Evolutionary conservation across 2,113 vertebrate genomes (phyloP).

Genomic region (Cavia porcellus): DNA sequence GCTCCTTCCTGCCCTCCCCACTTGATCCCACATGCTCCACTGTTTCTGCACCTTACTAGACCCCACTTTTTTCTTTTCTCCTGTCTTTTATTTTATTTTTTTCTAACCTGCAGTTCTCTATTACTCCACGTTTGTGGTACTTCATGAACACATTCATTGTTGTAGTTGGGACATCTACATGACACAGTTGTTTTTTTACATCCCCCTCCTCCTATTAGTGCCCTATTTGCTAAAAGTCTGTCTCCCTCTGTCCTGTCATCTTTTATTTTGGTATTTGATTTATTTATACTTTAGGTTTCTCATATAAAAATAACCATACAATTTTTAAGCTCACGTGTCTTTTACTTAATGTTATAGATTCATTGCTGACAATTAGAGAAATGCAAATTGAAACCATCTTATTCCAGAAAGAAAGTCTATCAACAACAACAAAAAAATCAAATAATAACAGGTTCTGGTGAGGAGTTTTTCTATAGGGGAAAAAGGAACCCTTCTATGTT

Average conservation of each 20-base stretch:
- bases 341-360: background rate
- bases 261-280: background rate
- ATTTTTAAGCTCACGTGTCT: background rate
- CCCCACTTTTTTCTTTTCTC: background rate
- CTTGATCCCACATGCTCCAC: rapidly evolving
- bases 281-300: background rate
- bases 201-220: background rate
- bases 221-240: background rate
- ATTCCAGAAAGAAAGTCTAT: background rate
- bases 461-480: background rate
- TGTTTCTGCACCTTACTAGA: background rate
- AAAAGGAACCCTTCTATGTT: background rate
- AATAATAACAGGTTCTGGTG: background rate
- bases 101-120: background rate
- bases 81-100: conserved; percentile 7
- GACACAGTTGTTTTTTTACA: background rate
- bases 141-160: background rate
- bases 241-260: background rate
- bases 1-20: rapidly evolving
- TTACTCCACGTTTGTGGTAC: background rate
- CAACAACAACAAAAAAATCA: background rate
- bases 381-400: background rate
- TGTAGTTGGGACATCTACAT: background rate
- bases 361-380: background rate
- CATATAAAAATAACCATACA: background rate